A percentile compares a stretch with the other conserved stretches of the same genome.
Evolutionary conservation across 2,113 vertebrate genomes (phyloP).

Genomic region (Balaeniceps rex): DNA sequence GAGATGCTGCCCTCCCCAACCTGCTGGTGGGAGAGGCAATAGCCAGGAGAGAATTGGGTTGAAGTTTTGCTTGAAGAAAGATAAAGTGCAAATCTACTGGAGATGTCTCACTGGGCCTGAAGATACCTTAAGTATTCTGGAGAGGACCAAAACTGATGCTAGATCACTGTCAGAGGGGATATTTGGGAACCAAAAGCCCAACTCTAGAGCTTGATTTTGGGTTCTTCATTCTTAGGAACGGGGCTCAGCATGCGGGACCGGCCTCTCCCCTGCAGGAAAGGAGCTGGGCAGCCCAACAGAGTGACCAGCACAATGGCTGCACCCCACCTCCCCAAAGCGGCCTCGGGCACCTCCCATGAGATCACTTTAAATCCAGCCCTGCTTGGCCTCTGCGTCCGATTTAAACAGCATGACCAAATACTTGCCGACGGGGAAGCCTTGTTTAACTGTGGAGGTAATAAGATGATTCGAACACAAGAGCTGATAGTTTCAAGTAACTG

Average conservation of each 20-base stretch:
- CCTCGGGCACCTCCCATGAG: neutral
- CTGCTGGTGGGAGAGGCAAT: neutral
- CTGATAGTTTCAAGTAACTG: constrained; percentile 78
- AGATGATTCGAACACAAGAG: constrained; percentile 63
- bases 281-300: neutral
- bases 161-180: neutral
- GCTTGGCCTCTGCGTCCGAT: neutral
- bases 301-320: rapidly evolving
- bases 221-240: neutral
- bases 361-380: constrained; percentile 8
- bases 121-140: neutral
- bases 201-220: neutral
- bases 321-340: too few relatives aligned
- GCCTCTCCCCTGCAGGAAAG: neutral
- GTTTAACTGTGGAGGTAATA: constrained; percentile 61
- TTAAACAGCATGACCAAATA: constrained; percentile 1
- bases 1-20: neutral
- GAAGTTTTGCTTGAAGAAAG: neutral
- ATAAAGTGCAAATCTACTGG: neutral
- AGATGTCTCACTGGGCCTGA: neutral
- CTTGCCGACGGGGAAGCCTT: constrained; percentile 38
- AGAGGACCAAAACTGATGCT: neutral
- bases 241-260: neutral
- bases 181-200: neutral
- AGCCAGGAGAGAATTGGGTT: neutral